phyloP scores from a whole-genome alignment of 64 coral and sea anemone genomes.

The Montipora cactus region DNA sequence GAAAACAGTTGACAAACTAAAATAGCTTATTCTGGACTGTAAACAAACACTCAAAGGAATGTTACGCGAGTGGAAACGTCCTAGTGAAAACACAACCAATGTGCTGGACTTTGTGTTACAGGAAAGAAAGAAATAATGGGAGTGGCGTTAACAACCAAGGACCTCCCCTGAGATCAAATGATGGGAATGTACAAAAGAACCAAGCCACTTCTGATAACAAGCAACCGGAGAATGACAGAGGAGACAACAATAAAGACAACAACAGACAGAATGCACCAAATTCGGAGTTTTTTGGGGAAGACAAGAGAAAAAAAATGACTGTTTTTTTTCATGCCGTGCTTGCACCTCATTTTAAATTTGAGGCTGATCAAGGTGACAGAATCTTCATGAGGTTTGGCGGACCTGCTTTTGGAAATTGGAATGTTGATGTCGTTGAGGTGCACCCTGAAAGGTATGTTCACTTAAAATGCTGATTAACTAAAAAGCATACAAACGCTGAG shows the following conservation, averaged over 20 bases:
- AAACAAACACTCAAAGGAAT: too few species aligned
- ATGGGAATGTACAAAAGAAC: not conserved
- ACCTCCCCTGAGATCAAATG: not conserved
- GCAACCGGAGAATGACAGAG: not conserved
- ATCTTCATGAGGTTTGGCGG: conserved; percentile 53
- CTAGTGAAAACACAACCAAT: too few species aligned
- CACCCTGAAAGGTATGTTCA: conserved; percentile 11
- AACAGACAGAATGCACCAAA: not conserved
- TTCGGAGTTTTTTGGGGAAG: not conserved
- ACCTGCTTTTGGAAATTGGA: not conserved
- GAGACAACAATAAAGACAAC: not conserved
- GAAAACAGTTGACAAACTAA: too few species aligned
- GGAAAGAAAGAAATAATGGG: not conserved
- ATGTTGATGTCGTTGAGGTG: conserved; percentile 27
- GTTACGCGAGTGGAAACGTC: too few species aligned
- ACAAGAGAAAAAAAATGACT: conserved; percentile 29
- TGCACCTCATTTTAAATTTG: conserved; percentile 57
- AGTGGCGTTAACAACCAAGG: not conserved
- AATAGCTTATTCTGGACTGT: too few species aligned
- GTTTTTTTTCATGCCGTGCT: conserved; percentile 54
- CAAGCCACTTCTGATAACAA: not conserved
- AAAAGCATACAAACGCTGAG: too few species aligned
- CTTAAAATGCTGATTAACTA: too few species aligned
- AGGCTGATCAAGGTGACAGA: conserved; percentile 13
- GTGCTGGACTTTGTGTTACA: not conserved